Conservation (phyloP, 2,797 vertebrate species). For the Poecile montanus region DNA sequence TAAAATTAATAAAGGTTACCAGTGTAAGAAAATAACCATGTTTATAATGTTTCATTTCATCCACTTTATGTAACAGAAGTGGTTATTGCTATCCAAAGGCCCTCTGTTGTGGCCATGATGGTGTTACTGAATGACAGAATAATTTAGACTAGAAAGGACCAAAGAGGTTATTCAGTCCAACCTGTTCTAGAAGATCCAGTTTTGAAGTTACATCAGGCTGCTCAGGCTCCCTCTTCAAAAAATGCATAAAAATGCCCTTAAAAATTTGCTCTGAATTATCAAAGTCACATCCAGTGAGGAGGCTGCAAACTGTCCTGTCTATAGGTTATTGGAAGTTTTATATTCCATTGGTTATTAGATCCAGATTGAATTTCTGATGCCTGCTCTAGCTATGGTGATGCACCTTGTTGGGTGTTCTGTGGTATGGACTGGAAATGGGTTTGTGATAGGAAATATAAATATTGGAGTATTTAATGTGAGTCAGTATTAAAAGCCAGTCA, state of each 20-base stretch:
- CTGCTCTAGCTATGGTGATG: background rate
- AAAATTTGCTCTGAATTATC: background rate
- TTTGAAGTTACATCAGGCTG: background rate
- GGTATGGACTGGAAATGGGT: background rate
- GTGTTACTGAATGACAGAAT: background rate
- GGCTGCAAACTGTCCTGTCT: background rate
- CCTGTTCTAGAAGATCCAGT: background rate
- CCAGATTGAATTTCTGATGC: background rate
- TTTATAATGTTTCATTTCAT: background rate
- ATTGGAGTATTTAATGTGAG: background rate
- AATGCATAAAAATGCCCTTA: background rate
- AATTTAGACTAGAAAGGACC: background rate
- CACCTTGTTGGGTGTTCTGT: background rate
- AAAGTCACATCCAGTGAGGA: background rate
- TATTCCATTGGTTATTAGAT: background rate
- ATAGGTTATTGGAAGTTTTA: background rate
- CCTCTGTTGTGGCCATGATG: background rate
- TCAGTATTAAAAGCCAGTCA: background rate
- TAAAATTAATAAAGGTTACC: slow-evolving; percentile 15
- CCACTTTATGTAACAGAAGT: background rate
- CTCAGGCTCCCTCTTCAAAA: background rate
- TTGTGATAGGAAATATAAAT: background rate
- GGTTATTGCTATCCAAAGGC: background rate
- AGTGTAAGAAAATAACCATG: background rate
- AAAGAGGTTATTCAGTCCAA: background rate